Percentiles rank a stretch among this genome's conserved stretches.
phyloP scores from a whole-genome alignment of 2,888 invertebrate species.

The Caenorhabditis virilis region DNA sequence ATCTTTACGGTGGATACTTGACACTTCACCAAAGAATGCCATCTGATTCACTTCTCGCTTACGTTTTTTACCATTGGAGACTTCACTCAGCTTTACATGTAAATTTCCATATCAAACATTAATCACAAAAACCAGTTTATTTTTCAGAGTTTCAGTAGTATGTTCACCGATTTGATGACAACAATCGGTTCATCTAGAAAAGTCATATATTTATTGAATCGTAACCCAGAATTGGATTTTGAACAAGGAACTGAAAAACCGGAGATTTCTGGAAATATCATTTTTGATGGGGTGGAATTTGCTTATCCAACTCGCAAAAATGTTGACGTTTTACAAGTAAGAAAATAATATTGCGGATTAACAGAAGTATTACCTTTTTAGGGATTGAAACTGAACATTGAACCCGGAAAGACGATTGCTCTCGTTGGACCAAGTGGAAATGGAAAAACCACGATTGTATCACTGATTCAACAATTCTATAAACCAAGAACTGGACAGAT shows the following conservation, averaged over 20 bases:
- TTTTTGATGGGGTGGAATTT: conserved; percentile 79
- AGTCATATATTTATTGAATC: conserved; percentile 44
- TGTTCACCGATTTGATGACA: conserved; percentile 70
- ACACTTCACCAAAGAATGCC: conserved; percentile 28
- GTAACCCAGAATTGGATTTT: conserved; percentile 33
- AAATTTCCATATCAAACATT: conserved; percentile 3
- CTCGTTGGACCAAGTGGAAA: conserved; percentile 70
- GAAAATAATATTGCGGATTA: too few relatives aligned
- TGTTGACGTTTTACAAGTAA: conserved; percentile 77
- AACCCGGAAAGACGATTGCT: conserved; percentile 69
- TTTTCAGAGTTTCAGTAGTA: conserved; percentile 66
- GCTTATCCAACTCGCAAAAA: conserved; percentile 82
- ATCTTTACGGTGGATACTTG: conserved; percentile 34
- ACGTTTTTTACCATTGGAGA: conserved; percentile 34
- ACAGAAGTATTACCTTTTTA: conserved; percentile 1
- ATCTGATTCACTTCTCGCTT: conserved; percentile 22
- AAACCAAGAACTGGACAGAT: conserved; percentile 68
- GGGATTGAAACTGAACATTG: conserved; percentile 59
- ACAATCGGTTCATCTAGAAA: conserved; percentile 70
- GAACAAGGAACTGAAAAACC: conserved; percentile 23
- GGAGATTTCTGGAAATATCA: conserved; percentile 74
- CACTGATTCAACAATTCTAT: conserved; percentile 70
- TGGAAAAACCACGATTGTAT: conserved; percentile 70
- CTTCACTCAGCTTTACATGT: conserved; percentile 28
- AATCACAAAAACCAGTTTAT: background rate